Evolutionary conservation across 1,140 invertebrate genomes (phyloP).

Genomic region (Brachionus angularis): DNA sequence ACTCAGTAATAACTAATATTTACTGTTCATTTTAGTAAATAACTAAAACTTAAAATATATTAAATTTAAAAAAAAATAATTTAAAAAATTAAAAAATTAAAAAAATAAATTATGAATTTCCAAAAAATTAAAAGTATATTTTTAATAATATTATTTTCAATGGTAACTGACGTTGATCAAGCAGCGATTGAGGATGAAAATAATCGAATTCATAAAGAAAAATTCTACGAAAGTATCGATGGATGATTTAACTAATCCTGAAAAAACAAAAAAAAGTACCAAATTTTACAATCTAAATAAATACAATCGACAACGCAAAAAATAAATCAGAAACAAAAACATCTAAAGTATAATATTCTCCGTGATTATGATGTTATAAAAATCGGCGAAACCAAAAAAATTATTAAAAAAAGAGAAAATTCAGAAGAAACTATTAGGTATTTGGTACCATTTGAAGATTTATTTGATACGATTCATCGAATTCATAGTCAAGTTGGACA

Average conservation of each 20-base stretch:
- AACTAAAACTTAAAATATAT: neutral
- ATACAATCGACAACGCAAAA: slow-evolving; percentile 6
- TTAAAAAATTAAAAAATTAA: neutral
- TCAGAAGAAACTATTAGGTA: neutral
- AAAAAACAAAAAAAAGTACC: neutral
- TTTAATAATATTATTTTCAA: neutral
- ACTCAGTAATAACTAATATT: too few species aligned
- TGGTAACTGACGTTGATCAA: slow-evolving; percentile 2
- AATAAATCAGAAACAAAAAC: neutral
- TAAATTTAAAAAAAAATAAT: slow-evolving; percentile 8
- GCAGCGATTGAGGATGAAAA: slow-evolving; percentile 4
- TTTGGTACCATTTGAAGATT: slow-evolving; percentile 11
- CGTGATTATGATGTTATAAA: neutral
- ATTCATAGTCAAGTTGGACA: slow-evolving; percentile 7
- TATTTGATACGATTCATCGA: slow-evolving; percentile 16
- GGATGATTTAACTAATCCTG: neutral
- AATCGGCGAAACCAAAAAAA: slow-evolving; percentile 12
- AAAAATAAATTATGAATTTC: slow-evolving; percentile 5
- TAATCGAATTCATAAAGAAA: slow-evolving; percentile 5
- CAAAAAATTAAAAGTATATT: slow-evolving; percentile 16
- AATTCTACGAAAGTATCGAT: neutral
- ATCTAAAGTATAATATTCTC: neutral
- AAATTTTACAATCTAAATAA: neutral
- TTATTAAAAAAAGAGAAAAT: neutral
- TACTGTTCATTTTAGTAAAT: too few species aligned